These are phyloP conservation scores for Paralvinella palmiformis DNA, from an alignment of 1,140 invertebrate genomes.

Conservation along the genomic window DNA sequence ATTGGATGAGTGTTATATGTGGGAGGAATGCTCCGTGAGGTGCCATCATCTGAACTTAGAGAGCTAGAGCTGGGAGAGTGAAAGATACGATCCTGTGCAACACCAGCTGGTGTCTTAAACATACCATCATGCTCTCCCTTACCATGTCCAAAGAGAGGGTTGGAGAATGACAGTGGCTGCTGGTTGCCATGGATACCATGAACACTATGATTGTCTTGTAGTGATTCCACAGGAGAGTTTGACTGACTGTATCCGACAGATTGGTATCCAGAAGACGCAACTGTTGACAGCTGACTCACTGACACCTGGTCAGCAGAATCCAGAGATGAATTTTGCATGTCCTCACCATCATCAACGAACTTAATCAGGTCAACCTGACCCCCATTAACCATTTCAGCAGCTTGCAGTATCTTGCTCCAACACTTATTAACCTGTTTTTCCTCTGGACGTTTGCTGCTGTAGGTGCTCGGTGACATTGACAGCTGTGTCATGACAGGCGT, in stretches of 20 bases:
- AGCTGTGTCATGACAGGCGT: not conserved
- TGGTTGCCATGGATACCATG: conserved; percentile 40
- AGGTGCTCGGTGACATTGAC: conserved; percentile 1
- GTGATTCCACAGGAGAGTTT: conserved; percentile 76
- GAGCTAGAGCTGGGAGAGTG: conserved; percentile 27
- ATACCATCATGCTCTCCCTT: not conserved
- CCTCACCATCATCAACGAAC: conserved; percentile 40
- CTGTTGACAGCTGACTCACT: conserved; percentile 73
- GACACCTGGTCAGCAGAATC: conserved; percentile 61
- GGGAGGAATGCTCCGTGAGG: conserved; percentile 25
- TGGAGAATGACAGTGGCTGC: conserved; percentile 75
- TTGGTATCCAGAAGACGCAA: conserved; percentile 82
- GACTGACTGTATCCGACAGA: conserved; percentile 85
- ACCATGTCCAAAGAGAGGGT: conserved; percentile 65
- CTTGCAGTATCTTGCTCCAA: conserved; percentile 43
- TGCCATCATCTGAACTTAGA: conserved; percentile 29
- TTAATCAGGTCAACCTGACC: conserved; percentile 47
- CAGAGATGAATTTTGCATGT: conserved; percentile 1
- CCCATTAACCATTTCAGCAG: conserved; percentile 33
- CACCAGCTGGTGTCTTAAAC: not conserved
- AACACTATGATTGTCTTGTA: conserved; percentile 31
- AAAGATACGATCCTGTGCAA: not conserved
- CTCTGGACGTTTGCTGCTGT: conserved; percentile 17
- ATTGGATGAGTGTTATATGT: not conserved
- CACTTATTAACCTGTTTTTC: conserved; percentile 36